Conservation (phyloP, 2,113 vertebrate species). For the Desmodus rotundus region DNA sequence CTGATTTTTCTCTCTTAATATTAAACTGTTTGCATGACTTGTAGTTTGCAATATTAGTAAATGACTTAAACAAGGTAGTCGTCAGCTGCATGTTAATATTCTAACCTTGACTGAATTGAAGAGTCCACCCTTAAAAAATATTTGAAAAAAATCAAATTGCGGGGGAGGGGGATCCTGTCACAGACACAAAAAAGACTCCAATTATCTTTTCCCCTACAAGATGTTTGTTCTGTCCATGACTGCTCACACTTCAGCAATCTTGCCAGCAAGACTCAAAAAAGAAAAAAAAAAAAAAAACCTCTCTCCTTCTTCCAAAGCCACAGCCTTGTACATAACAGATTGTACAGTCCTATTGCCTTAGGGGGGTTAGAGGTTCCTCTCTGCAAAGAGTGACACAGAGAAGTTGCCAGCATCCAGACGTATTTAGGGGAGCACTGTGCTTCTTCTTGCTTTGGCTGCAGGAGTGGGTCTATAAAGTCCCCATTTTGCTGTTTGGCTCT, state of each 20-base stretch:
- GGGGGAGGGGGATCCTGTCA: conserved; percentile 76
- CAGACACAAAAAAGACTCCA: conserved; percentile 83
- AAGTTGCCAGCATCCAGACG: conserved; percentile 76
- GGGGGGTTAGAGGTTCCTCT: conserved; percentile 81
- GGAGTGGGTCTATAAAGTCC: conserved; percentile 6
- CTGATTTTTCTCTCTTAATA: conserved; percentile 24
- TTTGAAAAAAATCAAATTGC: conserved; percentile 65
- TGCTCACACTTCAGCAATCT: conserved; percentile 87
- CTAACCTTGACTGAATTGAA: conserved; percentile 71
- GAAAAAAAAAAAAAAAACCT: conserved; percentile 58
- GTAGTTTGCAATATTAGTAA: conserved; percentile 56
- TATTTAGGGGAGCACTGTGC: conserved; percentile 51
- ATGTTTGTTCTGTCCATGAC: conserved; percentile 88
- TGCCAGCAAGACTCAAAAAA: conserved; percentile 86
- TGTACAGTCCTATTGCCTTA: conserved; percentile 83
- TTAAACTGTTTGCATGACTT: conserved; percentile 68
- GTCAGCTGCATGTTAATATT: conserved; percentile 66
- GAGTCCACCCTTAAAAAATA: conserved; percentile 72
- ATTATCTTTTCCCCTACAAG: conserved; percentile 87
- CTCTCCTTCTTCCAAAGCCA: conserved; percentile 77
- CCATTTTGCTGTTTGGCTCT: conserved; percentile 7
- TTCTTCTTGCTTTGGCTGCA: conserved; percentile 50
- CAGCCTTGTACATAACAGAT: conserved; percentile 84
- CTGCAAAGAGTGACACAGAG: conserved; percentile 58
- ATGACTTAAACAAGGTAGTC: conserved; percentile 73